Evolutionary conservation across 2,113 vertebrate species (phyloP).

Genomic region (Chloebia gouldiae): DNA sequence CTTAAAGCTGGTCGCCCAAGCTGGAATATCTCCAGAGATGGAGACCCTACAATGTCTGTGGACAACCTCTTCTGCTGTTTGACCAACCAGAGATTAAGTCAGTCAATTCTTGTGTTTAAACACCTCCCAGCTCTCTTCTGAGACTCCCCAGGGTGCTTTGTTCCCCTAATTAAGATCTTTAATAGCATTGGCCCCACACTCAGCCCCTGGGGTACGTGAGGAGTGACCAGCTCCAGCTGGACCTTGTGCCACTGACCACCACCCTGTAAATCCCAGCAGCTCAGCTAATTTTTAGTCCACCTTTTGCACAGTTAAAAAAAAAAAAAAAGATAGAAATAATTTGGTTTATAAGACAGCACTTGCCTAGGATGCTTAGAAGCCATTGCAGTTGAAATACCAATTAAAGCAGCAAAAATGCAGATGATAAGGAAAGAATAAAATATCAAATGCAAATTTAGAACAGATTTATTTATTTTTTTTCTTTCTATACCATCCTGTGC

Average conservation of each 20-base stretch:
- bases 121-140: neutral
- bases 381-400: neutral
- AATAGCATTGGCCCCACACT: neutral
- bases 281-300: neutral
- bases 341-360: neutral
- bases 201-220: neutral
- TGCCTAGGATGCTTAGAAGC: neutral
- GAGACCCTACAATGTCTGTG: too few relatives aligned
- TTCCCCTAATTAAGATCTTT: neutral
- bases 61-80: neutral
- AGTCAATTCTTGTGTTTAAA: neutral
- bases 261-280: neutral
- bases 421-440: neutral
- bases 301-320: neutral
- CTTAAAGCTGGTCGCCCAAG: rapidly evolving
- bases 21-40: neutral
- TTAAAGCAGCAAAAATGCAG: neutral
- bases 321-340: neutral
- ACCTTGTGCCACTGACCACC: neutral
- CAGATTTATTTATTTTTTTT: neutral
- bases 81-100: neutral
- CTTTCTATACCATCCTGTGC: neutral
- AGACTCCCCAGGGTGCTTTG: neutral
- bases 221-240: neutral
- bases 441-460: neutral